These are phyloP conservation scores for Phacellophora camtschatica DNA, from an alignment of 30 jellyfish, hydroid and myxozoan genomes.

Conservation along the genomic window DNA sequence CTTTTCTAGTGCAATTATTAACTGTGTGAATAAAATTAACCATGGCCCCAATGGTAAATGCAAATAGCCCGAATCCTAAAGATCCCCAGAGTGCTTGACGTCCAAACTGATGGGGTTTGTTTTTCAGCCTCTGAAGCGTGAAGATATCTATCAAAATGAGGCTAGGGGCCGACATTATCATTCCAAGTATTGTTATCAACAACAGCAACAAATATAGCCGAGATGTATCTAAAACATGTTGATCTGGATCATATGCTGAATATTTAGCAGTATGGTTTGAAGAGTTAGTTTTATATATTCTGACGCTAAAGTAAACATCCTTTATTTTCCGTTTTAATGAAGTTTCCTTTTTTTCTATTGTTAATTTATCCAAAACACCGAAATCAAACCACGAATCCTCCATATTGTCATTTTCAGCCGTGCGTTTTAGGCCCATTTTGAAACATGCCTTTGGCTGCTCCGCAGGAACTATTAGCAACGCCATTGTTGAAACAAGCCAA, in stretches of 20 bases:
- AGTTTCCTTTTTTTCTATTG: constrained; percentile 15
- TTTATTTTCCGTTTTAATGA: neutral
- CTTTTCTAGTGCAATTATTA: constrained; percentile 74
- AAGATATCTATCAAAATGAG: constrained; percentile 77
- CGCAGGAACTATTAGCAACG: constrained; percentile 73
- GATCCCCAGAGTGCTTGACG: constrained; percentile 95
- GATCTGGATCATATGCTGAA: constrained; percentile 90
- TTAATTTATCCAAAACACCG: neutral
- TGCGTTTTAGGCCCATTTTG: constrained; percentile 70
- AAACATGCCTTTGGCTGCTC: constrained; percentile 95
- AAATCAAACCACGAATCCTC: constrained; percentile 82
- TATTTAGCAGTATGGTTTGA: constrained; percentile 68
- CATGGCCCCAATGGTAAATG: constrained; percentile 66
- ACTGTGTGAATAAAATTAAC: constrained; percentile 65
- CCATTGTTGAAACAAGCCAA: constrained; percentile 88
- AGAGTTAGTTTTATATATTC: constrained; percentile 34
- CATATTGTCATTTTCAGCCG: constrained; percentile 40
- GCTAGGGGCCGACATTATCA: constrained; percentile 88
- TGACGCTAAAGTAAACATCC: constrained; percentile 33
- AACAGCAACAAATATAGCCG: constrained; percentile 45
- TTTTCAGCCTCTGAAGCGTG: constrained; percentile 76
- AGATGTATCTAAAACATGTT: constrained; percentile 84
- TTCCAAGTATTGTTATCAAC: constrained; percentile 79
- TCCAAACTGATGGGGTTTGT: constrained; percentile 69
- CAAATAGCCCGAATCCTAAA: constrained; percentile 75